Base-by-base conservation (phyloP, 2,888 invertebrate species). In the Lycocerus yunnanus region DNA sequence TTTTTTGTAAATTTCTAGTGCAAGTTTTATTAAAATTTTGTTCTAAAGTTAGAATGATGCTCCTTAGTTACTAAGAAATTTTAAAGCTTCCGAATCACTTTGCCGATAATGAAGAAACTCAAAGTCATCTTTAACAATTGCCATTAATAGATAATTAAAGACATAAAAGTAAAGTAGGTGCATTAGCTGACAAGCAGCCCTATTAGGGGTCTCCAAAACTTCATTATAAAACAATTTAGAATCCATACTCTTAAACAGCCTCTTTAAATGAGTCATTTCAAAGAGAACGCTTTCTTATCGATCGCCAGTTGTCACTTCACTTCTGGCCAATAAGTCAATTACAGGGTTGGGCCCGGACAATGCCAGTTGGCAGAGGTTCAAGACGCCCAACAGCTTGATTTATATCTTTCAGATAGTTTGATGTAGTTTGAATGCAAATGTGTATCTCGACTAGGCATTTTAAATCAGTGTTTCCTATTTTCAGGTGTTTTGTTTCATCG, bases 401-500 rank as follows among this genome's bases (percentile, higher is more conserved):
- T 86, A 86, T 83, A 81, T 78, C 80, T 79, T 78, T 79, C 82
- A 84, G 84, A 85, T 86, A 85, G 84, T 82, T 80, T 84, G 83
- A 84, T 84, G 83, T 84, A 81, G 82, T 84, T 82, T 83, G 84
- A 84, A 85, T 85, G 83, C 81, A 83, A 83, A 85, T 84, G 82
- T 82, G 84, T 83, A 83, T 84, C 82, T 83, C 82, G 81, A 83
- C 81, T 83, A 81, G 83, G 81, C 82, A 81, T 82, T 81, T 82
- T 82, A 79, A 81, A 83, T 82, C 3, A 63, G 16, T 59, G 16
- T 13, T 15, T 13, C 69, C 69, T 84, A 79, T 82, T 91, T 90
- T 4, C 89, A 96, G 96, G 95, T 83, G 90, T 95, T 60, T 90
- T 97, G 68, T 97, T 97, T 87, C 96, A 96, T 86, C 92, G 96